Evolutionary conservation across 2,797 vertebrate species (phyloP).

Genomic region (Onychomys torridus): DNA sequence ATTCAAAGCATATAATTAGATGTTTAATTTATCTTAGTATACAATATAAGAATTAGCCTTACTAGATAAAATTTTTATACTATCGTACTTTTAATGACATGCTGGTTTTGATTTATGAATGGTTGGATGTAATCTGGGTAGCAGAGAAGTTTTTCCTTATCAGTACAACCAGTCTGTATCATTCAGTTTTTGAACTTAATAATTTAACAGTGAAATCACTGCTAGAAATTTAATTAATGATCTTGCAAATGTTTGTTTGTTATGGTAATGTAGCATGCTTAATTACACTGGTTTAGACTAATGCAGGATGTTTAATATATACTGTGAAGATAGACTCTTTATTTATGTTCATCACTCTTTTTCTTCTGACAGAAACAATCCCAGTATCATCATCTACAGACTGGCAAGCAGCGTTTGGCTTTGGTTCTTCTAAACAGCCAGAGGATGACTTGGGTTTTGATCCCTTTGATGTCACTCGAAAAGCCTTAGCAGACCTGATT

Average conservation of each 20-base stretch:
- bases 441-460: conserved; percentile 99
- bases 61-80: not conserved
- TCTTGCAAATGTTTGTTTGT: conserved; percentile 42
- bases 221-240: conserved; percentile 19
- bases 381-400: conserved; percentile 99
- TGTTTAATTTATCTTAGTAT: not conserved
- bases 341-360: conserved; percentile 63
- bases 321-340: not conserved
- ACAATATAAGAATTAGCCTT: conserved; percentile 7
- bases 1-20: not conserved
- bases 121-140: conserved; percentile 18
- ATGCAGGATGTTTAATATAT: not conserved
- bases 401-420: conserved; percentile 99
- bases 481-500: conserved; percentile 99
- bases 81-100: conserved; percentile 34
- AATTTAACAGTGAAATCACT: conserved; percentile 45
- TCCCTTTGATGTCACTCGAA: conserved; percentile 98
- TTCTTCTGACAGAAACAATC: conserved; percentile 94
- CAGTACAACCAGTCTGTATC: not conserved
- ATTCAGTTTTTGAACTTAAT: conserved; percentile 53
- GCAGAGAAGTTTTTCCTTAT: not conserved
- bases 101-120: conserved; percentile 61
- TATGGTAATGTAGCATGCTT: conserved; percentile 12
- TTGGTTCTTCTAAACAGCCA: conserved; percentile 98
- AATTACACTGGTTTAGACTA: not conserved